These are phyloP conservation scores for Apotomis capreana DNA, from an alignment of 2,888 invertebrate genomes.

Conservation along the genomic window DNA sequence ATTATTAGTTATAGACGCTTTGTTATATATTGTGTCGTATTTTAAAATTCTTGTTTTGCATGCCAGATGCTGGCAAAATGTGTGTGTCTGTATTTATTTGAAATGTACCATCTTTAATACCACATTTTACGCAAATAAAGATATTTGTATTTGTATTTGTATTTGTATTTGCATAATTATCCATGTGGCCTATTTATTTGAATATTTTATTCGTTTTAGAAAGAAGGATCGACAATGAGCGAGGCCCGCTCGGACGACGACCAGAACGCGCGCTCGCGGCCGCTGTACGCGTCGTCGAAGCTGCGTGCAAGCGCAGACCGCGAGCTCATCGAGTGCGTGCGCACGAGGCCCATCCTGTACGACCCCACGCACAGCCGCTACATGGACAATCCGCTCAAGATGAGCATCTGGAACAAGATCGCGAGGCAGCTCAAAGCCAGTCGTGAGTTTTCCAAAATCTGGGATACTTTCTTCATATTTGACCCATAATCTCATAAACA, in stretches of 20 bases:
- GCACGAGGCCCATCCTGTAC: constrained; percentile 41
- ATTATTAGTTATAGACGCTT: too few relatives aligned
- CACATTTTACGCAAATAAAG: too few relatives aligned
- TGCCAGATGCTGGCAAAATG: too few relatives aligned
- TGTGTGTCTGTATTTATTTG: too few relatives aligned
- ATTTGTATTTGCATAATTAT: too few relatives aligned
- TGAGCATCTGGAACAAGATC: constrained; percentile 37
- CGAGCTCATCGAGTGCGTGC: constrained; percentile 42
- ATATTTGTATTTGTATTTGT: too few relatives aligned
- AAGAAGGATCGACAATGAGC: background rate
- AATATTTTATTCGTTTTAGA: too few relatives aligned
- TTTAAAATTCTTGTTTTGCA: too few relatives aligned
- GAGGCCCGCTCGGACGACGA: too few relatives aligned
- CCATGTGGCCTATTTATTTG: too few relatives aligned
- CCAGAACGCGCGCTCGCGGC: background rate
- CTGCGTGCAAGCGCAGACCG: constrained; percentile 11
- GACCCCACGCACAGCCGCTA: constrained; percentile 38
- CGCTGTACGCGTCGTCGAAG: background rate
- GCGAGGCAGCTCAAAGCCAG: constrained; percentile 20
- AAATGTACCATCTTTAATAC: too few relatives aligned
- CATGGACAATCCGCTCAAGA: constrained; percentile 35
- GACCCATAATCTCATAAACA: background rate
- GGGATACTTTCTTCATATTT: background rate
- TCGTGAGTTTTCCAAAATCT: constrained; percentile 1
- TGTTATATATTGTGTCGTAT: too few relatives aligned